Percentiles rank a stretch among this genome's conserved stretches.
These are phyloP conservation scores for Oostethus manadensis DNA, from an alignment of 2,113 vertebrate species.

Conservation along the genomic window DNA sequence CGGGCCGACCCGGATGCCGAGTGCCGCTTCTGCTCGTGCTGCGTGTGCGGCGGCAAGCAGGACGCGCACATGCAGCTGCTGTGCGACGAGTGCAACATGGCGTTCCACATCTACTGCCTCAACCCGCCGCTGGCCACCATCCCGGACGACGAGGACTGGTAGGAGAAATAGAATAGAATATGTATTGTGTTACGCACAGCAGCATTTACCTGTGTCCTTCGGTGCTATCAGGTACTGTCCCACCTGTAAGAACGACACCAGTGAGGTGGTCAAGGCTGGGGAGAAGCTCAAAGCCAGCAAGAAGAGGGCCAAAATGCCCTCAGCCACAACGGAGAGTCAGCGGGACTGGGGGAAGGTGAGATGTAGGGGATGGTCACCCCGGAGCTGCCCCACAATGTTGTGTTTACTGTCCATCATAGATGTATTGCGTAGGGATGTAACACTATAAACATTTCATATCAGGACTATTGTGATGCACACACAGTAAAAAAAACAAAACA, in stretches of 20 bases:
- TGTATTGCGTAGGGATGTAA: too few species aligned
- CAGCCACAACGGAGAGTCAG: conserved; percentile 93
- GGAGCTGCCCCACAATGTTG: too few species aligned
- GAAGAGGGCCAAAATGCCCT: conserved; percentile 99
- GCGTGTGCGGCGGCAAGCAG: conserved; percentile 92
- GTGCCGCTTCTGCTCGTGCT: conserved; percentile 94
- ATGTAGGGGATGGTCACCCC: too few species aligned
- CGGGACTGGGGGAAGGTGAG: conserved; percentile 98
- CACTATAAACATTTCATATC: too few species aligned
- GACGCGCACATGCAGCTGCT: conserved; percentile 96
- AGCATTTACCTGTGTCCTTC: not conserved
- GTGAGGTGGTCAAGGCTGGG: conserved; percentile 94
- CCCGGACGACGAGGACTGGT: conserved; percentile 98
- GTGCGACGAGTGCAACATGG: conserved; percentile 98
- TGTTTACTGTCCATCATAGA: too few species aligned
- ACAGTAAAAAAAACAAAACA: too few species aligned
- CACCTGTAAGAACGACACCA: conserved; percentile 98
- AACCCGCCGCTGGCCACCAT: conserved; percentile 91
- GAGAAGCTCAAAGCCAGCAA: conserved; percentile 98
- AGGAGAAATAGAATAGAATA: conserved; percentile 44
- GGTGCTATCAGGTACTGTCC: conserved; percentile 88
- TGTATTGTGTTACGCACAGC: not conserved
- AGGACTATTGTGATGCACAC: too few species aligned
- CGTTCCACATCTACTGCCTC: conserved; percentile 97
- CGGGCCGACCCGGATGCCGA: conserved; percentile 89